Conservation (phyloP, 2,113 vertebrate species). For the Paramisgurnus dabryanus region DNA sequence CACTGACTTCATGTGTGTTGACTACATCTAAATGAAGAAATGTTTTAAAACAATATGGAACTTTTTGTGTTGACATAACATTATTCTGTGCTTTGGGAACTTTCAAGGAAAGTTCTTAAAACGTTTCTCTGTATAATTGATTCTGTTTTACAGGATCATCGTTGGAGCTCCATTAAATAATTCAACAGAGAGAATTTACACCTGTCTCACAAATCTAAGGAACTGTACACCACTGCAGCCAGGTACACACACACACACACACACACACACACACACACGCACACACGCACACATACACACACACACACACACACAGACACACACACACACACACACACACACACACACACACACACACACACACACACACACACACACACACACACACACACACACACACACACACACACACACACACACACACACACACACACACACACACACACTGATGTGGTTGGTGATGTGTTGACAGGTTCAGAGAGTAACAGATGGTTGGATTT, state of each 20-base stretch:
- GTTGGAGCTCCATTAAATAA: slow-evolving; percentile 40
- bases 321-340: no score
- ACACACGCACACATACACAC: no score
- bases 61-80: no score
- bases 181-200: slow-evolving; percentile 23
- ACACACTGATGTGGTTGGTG: background rate
- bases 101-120: no score
- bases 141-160: slow-evolving; percentile 13
- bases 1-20: no score
- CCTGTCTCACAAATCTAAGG: background rate
- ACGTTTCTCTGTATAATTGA: background rate
- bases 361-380: slow-evolving; percentile 1
- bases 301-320: no score
- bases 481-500: slow-evolving; percentile 23
- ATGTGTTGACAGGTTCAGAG: background rate
- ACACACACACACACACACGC: no score
- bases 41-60: no score
- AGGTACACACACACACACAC: slow-evolving; percentile 4
- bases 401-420: slow-evolving; percentile 1
- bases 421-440: slow-evolving; percentile 12
- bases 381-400: slow-evolving; percentile 7
- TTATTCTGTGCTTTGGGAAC: no score
- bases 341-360: no score
- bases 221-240: background rate
- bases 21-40: no score